Base-by-base conservation (phyloP, 1,140 invertebrate species). In the Chrysopa pallens region DNA sequence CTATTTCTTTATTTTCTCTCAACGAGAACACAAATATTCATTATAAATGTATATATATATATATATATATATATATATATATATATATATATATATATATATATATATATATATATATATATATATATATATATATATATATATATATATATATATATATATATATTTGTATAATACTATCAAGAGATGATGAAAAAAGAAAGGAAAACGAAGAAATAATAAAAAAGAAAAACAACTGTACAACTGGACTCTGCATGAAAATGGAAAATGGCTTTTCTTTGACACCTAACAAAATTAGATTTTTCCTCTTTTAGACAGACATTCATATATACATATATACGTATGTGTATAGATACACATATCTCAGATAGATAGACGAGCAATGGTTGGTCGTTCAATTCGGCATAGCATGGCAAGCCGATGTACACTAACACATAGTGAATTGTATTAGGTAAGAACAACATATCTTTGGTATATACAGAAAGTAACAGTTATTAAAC, bases 221-320 rank as follows among this genome's bases (percentile, higher is more conserved):
- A 53, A 54, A 56, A 52, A 51, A 44, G 46, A 52, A 42, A 46
- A 41, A 38, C n/a, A 36, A 35, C 29, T 27, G 37, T 17, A 9
- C 27, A 23, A 58, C 50, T 54, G 55, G 54, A 51, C 51, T 51
- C 42, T 43, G 45, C 42, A 48, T 33, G 52, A 54, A 52, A 56
- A 57, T 53, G 54, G 56, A 55, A 58, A 58, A 61, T 58, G 55
- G 56, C 57, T 60, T 60, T 60, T 59, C 59, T 61, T 60, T 60
- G 59, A 61, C 59, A 60, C 59, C 56, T 59, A 52, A 33, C 31
- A 52, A 59, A 61, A 61, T 61, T 61, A 61, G 57, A 61, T 61
- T 61, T 59, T 41, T 41, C 29, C 8, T 33, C 31, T 23, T 23
- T 23, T 23, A 23, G 17, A 23, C 17, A 23, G 17, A 23, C 17